phyloP scores from a whole-genome alignment of 2,113 vertebrate species.

The Parus major region DNA sequence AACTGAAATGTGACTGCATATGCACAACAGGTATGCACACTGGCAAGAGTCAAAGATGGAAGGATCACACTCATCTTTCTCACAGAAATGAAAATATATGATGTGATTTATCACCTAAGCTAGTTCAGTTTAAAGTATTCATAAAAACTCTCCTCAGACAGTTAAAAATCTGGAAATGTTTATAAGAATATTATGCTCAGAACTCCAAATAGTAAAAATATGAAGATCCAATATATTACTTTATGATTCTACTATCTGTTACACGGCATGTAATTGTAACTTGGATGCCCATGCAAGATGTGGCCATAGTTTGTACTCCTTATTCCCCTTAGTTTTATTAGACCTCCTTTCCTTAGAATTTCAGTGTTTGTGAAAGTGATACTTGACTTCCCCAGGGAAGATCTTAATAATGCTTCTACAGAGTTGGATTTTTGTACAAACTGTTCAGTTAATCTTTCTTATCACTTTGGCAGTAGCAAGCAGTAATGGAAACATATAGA shows the following conservation, averaged over 20 bases:
- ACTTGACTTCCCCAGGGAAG: neutral
- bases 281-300: neutral
- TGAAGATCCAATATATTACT: neutral
- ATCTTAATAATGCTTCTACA: neutral
- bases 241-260: neutral
- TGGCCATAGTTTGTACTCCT: neutral
- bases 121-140: neutral
- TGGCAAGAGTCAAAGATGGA: neutral
- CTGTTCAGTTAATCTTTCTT: neutral
- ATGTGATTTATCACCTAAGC: neutral
- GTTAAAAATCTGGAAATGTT: neutral
- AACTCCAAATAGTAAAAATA: neutral
- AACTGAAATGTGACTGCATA: neutral
- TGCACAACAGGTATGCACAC: neutral
- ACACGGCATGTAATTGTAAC: neutral
- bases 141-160: neutral
- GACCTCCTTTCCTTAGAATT: neutral
- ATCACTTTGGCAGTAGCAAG: neutral
- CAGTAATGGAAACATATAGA: neutral
- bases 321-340: neutral
- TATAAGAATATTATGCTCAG: neutral
- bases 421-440: neutral
- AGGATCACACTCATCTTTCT: neutral
- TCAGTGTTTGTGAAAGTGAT: neutral
- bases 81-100: neutral